Evolutionary conservation across 2,797 vertebrate genomes (phyloP).

Genomic region (Spondyliosoma cantharus): DNA sequence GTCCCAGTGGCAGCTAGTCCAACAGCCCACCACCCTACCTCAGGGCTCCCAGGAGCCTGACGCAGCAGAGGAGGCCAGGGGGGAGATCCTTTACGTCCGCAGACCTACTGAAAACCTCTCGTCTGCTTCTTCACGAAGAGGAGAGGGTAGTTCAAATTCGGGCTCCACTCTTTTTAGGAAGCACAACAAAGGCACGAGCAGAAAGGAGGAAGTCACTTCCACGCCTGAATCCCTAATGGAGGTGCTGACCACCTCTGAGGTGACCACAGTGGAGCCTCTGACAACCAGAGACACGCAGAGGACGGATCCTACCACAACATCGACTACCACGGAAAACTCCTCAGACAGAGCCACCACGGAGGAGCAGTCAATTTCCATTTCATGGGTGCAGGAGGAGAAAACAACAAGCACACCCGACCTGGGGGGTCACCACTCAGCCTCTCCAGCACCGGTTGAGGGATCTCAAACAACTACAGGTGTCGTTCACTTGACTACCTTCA

Average conservation of each 20-base stretch:
- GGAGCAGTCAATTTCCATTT: conserved; percentile 73
- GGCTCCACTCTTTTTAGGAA: conserved; percentile 61
- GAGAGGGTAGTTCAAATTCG: conserved; percentile 41
- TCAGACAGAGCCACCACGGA: conserved; percentile 42
- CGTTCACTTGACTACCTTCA: conserved; percentile 51
- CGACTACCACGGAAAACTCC: conserved; percentile 20
- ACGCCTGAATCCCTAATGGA: conserved; percentile 48
- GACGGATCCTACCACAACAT: conserved; percentile 38
- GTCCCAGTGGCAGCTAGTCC: conserved; percentile 77
- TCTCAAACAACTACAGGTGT: conserved; percentile 35
- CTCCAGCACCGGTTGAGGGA: conserved; percentile 34
- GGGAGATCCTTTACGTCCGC: conserved; percentile 79
- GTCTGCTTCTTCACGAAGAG: conserved; percentile 34
- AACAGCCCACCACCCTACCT: conserved; percentile 69
- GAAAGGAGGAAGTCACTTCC: conserved; percentile 41
- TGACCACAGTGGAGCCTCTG: conserved; percentile 47
- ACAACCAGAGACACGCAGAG: conserved; percentile 44
- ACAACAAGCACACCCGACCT: conserved; percentile 14
- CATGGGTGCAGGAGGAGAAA: conserved; percentile 70
- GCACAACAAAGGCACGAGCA: conserved; percentile 44
- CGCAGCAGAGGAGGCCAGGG: conserved; percentile 76
- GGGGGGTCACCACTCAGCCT: conserved; percentile 28
- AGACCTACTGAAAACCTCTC: conserved; percentile 58
- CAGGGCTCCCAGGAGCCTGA: conserved; percentile 41
- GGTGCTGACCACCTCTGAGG: conserved; percentile 65